Conservation (phyloP, 2,113 vertebrate species). For the Podarcis cretensis region DNA sequence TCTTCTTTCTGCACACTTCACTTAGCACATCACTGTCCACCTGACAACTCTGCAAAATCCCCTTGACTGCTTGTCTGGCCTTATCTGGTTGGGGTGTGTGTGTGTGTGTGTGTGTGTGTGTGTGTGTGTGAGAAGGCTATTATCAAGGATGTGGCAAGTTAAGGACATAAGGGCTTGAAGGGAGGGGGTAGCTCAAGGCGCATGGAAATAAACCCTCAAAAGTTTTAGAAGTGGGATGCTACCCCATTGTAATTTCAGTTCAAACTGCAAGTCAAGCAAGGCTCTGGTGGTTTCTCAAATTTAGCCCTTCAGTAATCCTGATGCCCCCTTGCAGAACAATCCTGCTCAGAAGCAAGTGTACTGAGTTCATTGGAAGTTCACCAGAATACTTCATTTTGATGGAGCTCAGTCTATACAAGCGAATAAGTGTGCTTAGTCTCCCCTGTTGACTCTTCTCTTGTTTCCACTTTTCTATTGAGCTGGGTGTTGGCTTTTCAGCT, state of each 20-base stretch:
- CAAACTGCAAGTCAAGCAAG: neutral
- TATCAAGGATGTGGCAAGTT: neutral
- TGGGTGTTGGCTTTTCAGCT: neutral
- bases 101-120: neutral
- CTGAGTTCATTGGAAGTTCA: too few species aligned
- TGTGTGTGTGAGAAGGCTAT: neutral
- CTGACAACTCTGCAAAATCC: conserved; percentile 61
- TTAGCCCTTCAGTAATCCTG: neutral
- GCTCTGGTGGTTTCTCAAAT: rapidly evolving
- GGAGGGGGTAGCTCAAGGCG: neutral
- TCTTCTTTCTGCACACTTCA: conserved; percentile 67
- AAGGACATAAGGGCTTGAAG: neutral
- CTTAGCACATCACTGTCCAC: conserved; percentile 67
- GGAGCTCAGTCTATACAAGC: neutral
- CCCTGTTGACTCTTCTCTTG: conserved; percentile 4
- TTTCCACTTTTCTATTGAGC: neutral
- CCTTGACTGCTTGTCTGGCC: conserved; percentile 47
- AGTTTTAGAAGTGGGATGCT: rapidly evolving
- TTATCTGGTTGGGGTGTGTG: neutral
- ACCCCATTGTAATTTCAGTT: neutral
- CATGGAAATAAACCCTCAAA: rapidly evolving
- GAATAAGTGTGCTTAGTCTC: neutral
- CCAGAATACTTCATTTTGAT: neutral
- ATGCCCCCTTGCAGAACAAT: conserved; percentile 10
- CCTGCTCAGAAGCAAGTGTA: too few species aligned